Percentiles rank a stretch among this genome's conserved stretches.
Conservation (phyloP, 2,113 vertebrate genomes). For the Periophthalmodon schlosseri region DNA sequence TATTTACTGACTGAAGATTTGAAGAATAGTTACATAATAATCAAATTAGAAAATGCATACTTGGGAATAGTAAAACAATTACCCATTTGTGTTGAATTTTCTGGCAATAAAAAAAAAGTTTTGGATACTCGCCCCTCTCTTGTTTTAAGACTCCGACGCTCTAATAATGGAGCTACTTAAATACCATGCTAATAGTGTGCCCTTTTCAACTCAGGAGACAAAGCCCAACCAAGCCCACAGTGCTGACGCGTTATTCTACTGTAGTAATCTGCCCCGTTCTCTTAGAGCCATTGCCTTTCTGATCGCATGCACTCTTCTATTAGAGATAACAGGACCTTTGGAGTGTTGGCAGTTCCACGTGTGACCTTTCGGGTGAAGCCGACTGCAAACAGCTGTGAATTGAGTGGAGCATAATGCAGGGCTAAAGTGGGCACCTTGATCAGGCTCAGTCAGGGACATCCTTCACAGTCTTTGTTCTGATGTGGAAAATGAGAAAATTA, state of each 20-base stretch:
- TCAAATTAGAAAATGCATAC: not conserved
- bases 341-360: slow-evolving; percentile 68
- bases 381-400: slow-evolving; percentile 62
- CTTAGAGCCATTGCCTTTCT: slow-evolving; percentile 49
- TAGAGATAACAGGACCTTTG: slow-evolving; percentile 74
- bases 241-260: slow-evolving; percentile 13
- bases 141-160: not conserved
- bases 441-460: slow-evolving; percentile 32
- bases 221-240: slow-evolving; percentile 15
- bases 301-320: slow-evolving; percentile 59
- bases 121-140: not conserved
- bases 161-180: not conserved
- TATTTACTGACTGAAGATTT: not conserved
- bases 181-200: not conserved
- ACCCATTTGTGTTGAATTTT: not conserved
- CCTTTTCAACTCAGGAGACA: slow-evolving; percentile 15
- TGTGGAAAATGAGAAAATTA: slow-evolving; percentile 69
- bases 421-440: slow-evolving; percentile 56
- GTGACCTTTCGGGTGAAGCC: slow-evolving; percentile 69
- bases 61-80: not conserved
- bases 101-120: no score
- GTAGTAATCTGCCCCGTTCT: slow-evolving; percentile 30
- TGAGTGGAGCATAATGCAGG: slow-evolving; percentile 59
- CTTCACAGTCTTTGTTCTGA: slow-evolving; percentile 59
- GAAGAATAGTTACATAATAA: not conserved